These are phyloP conservation scores for Samia ricini DNA, from an alignment of 1,140 invertebrate genomes.

Conservation along the genomic window DNA sequence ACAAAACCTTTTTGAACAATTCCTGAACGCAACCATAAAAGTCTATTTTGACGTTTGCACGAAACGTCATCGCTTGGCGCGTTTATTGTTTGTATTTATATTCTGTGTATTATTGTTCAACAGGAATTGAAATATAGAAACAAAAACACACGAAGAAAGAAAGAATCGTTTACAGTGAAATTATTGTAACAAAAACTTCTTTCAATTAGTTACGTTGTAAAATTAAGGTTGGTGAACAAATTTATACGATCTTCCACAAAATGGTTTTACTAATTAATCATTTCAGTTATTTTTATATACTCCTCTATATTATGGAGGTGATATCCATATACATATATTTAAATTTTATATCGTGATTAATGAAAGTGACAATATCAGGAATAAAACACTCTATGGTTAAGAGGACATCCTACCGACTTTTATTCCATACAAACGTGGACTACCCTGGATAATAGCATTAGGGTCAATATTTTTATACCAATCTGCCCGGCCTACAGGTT, in stretches of 20 bases:
- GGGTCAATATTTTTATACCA: no score
- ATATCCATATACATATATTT: no score
- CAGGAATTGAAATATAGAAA: neutral
- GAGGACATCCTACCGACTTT: no score
- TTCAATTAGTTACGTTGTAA: neutral
- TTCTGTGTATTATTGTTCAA: conserved; percentile 35
- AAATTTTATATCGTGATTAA: no score
- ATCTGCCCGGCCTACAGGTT: no score
- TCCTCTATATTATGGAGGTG: no score
- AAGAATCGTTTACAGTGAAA: neutral
- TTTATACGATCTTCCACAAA: neutral
- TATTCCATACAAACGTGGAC: no score
- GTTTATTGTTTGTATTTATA: conserved; percentile 31
- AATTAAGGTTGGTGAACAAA: neutral
- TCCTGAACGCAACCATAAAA: conserved; percentile 21
- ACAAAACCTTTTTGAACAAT: conserved; percentile 62
- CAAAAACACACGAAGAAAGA: neutral
- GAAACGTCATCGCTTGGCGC: conserved; percentile 64
- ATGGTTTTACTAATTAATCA: no score
- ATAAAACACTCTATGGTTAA: no score
- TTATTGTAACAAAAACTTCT: neutral
- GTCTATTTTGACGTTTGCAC: conserved; percentile 27
- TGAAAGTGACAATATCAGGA: no score
- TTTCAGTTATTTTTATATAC: no score
- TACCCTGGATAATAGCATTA: no score